Evolutionary conservation across 2,113 vertebrate species (phyloP).

Genomic region (Ariopsis seemanni): DNA sequence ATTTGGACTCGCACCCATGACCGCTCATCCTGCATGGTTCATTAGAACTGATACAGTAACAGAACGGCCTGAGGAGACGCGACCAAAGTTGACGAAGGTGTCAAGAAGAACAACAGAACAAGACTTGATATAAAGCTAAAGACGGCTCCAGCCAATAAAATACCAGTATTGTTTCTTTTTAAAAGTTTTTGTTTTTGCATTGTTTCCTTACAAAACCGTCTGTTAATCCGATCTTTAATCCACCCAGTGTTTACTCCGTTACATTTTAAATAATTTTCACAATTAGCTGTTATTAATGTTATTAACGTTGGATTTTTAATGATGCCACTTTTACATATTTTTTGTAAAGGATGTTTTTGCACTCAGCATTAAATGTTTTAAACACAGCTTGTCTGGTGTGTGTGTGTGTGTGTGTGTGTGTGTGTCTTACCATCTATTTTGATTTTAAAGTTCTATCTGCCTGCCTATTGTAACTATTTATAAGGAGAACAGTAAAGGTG

Average conservation of each 20-base stretch:
- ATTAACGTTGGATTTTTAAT: not conserved
- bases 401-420: not conserved
- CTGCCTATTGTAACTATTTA: not conserved
- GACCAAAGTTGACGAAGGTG: not conserved
- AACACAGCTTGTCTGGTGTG: not conserved
- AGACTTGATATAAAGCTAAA: not conserved
- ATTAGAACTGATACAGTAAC: not conserved
- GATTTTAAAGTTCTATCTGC: not conserved
- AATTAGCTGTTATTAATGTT: not conserved
- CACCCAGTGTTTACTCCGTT: not conserved
- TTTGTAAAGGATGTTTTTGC: constrained; percentile 23
- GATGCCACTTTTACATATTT: constrained; percentile 6
- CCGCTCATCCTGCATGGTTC: not conserved
- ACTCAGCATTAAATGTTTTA: constrained; percentile 43
- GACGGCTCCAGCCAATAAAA: not conserved
- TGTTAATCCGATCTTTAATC: not conserved
- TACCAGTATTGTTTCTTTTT: not conserved
- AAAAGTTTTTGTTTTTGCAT: not conserved
- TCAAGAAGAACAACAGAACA: not conserved
- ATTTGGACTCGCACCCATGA: not conserved
- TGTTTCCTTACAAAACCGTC: not conserved
- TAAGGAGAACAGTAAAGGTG: no score
- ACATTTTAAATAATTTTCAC: not conserved
- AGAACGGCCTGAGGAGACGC: not conserved
- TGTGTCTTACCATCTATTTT: not conserved